Base-by-base conservation (phyloP, 2,888 invertebrate species). In the Orthonychiurus folsomi region DNA sequence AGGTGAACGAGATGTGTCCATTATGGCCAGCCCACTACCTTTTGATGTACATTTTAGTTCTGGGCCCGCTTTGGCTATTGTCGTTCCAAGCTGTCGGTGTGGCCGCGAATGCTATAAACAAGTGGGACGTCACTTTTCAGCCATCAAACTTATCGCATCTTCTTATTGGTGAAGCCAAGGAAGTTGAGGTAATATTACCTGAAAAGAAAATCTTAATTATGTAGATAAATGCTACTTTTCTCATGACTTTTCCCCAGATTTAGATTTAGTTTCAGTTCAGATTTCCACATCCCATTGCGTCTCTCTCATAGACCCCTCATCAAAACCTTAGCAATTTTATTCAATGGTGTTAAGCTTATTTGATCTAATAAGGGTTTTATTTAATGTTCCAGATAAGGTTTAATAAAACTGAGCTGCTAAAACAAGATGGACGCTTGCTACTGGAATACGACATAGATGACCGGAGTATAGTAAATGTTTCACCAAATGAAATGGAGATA, bases 1-100 rank as follows among this genome's bases (percentile, higher is more conserved):
- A 9, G 9, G 37, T 37, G 52, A 52, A n/a, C 20, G 20, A 9
- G 57, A 83, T 83, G 83, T 83, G 83, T 79, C 83, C 83, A 2
- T 77, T 83, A 74, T 83, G 83, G 82, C 83, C 83, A 37, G 74
- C 83, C 27, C 84, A 83, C 75, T 77, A 82, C 65, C 77, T 83
- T 59, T 73, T 83, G 63, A 75, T 83, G 70, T 84, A 83, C 75
- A 73, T 82, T 50, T 75, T 82, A 73, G 78, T 80, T 37, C 70
- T 83, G 62, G 79, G 79, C 66, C 82, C 82, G 0, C 73, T 83
- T 26, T 82, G 81, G 81, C 77, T 81, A 69, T 65, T 82, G 50
- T 81, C 81, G 71, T 79, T 80, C 74, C 72, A 76, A 2, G 61
- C 70, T 23, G 76, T 78, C 25, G 81, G 80, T 1, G 71, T 68